Evolutionary conservation across 2,888 invertebrate genomes (phyloP).

Genomic region (Caenorhabditis zanzibari): DNA sequence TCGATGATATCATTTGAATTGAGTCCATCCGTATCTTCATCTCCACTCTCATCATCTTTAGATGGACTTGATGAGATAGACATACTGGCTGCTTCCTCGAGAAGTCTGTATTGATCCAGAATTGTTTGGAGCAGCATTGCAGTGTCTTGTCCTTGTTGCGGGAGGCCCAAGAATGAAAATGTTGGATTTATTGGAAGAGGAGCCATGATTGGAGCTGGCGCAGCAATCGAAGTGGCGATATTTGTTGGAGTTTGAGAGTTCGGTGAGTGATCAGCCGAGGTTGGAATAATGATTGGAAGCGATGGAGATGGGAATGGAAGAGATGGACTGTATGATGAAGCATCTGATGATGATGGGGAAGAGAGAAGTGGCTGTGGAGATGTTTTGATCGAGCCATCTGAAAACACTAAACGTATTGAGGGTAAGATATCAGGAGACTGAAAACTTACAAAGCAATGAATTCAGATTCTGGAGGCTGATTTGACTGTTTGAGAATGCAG

Average conservation of each 20-base stretch:
- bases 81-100: conserved; percentile 51
- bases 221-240: conserved; percentile 23
- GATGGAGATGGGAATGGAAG: conserved; percentile 65
- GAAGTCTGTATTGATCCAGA: conserved; percentile 66
- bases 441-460: conserved; percentile 70
- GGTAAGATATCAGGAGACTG: neutral
- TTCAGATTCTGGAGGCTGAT: conserved; percentile 65
- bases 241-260: conserved; percentile 40
- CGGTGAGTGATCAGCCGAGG: conserved; percentile 56
- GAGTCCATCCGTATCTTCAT: conserved; percentile 49
- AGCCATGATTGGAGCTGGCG: conserved; percentile 54
- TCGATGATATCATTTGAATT: conserved; percentile 69
- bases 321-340: conserved; percentile 69
- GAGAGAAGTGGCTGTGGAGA: conserved; percentile 66
- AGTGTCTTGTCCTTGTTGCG: conserved; percentile 15
- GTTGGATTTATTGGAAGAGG: conserved; percentile 65
- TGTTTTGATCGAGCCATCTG: conserved; percentile 67
- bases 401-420: neutral
- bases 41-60: conserved; percentile 50
- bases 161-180: conserved; percentile 38
- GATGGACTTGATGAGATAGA: conserved; percentile 56
- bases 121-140: neutral
- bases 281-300: conserved; percentile 34
- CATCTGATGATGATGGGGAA: conserved; percentile 71
- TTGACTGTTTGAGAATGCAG: conserved; percentile 65